Conservation (phyloP, 2,888 invertebrate genomes). For the Thelaira solivaga region DNA sequence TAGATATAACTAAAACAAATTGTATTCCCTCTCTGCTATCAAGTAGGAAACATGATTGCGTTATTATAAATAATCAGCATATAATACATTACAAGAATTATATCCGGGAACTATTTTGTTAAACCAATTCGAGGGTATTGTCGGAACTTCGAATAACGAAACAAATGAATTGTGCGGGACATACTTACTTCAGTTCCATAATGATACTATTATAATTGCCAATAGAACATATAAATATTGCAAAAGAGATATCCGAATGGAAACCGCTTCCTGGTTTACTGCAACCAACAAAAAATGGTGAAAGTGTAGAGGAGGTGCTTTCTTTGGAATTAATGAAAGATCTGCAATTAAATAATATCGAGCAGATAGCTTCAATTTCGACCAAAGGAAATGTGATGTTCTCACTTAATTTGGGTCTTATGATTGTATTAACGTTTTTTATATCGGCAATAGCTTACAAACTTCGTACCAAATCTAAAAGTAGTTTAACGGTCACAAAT, state of each 20-base stretch:
- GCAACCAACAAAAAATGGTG: constrained; percentile 2
- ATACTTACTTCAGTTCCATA: too few relatives aligned
- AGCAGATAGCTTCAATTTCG: background rate
- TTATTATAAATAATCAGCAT: constrained; percentile 18
- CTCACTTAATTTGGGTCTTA: background rate
- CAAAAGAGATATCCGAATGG: constrained; percentile 1
- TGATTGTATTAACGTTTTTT: background rate
- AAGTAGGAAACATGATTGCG: constrained; percentile 13
- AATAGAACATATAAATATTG: too few relatives aligned
- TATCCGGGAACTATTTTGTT: background rate
- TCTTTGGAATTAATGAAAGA: constrained; percentile 20
- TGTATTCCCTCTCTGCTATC: constrained; percentile 2
- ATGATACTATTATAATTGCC: too few relatives aligned
- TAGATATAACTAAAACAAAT: constrained; percentile 24
- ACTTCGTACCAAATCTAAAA: background rate
- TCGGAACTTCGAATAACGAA: constrained; percentile 9
- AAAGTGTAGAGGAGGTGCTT: constrained; percentile 15
- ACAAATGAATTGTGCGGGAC: background rate
- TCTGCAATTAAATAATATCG: constrained; percentile 10
- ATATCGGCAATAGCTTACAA: constrained; percentile 5
- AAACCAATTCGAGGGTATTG: constrained; percentile 1
- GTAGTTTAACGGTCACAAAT: constrained; percentile 1
- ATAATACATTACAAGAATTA: constrained; percentile 15
- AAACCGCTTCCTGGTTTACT: background rate
- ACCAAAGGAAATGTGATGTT: background rate